phyloP scores from a whole-genome alignment of 2,797 vertebrate species.

The Crocodylus rhombifer region DNA sequence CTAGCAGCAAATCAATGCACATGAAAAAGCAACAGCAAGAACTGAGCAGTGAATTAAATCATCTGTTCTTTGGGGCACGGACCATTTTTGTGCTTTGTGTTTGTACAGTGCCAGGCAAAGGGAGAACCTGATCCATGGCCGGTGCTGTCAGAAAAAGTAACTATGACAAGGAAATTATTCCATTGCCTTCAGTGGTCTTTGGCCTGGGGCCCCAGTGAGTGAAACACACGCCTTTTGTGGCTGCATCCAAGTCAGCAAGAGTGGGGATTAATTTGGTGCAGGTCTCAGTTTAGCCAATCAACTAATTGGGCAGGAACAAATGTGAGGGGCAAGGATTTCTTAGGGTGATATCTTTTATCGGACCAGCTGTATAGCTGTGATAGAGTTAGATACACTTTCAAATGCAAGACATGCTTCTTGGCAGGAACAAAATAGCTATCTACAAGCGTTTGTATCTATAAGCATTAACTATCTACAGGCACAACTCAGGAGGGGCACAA shows the following conservation, averaged over 20 bases:
- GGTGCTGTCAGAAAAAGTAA: background rate
- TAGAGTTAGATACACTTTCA: too few species aligned
- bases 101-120: background rate
- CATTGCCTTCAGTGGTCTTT: background rate
- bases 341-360: too few species aligned
- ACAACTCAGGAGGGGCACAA: too few species aligned
- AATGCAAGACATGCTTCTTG: too few species aligned
- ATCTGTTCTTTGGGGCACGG: background rate
- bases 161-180: background rate
- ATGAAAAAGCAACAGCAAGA: background rate
- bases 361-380: too few species aligned
- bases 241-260: background rate
- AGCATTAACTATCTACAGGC: too few species aligned
- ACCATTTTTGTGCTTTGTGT: background rate
- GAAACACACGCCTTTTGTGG: background rate
- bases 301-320: background rate
- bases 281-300: background rate
- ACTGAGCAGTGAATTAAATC: background rate
- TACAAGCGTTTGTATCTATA: background rate
- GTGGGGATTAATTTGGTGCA: background rate
- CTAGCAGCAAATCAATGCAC: background rate
- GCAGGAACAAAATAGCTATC: background rate
- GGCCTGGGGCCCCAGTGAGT: background rate
- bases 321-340: too few species aligned
- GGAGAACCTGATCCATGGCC: background rate